phyloP scores from a whole-genome alignment of 2,113 vertebrate species.

The Hemiscyllium ocellatum region DNA sequence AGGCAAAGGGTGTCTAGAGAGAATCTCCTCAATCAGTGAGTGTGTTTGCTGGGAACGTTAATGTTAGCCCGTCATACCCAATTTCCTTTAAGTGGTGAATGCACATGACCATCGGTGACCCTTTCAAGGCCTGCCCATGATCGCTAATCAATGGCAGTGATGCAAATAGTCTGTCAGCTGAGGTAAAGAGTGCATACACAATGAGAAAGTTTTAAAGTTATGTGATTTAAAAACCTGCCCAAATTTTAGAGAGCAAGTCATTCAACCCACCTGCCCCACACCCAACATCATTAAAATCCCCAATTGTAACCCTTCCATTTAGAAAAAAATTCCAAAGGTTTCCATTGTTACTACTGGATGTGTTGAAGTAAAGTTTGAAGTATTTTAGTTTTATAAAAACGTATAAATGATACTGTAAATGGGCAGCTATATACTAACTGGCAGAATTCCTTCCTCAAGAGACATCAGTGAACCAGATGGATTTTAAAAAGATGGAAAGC shows the following conservation, averaged over 20 bases:
- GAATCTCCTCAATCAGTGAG: neutral
- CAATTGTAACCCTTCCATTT: neutral
- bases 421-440: neutral
- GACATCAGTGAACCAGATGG: too few species aligned
- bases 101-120: constrained; percentile 66
- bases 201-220: constrained; percentile 49
- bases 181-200: neutral
- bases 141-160: constrained; percentile 51
- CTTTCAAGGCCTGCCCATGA: constrained; percentile 57
- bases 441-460: too few species aligned
- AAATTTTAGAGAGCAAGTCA: neutral
- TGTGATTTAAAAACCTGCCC: constrained; percentile 47
- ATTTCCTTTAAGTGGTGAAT: constrained; percentile 59
- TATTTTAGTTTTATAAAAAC: neutral
- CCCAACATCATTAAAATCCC: neutral
- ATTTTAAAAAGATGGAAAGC: too few species aligned
- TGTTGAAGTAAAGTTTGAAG: neutral
- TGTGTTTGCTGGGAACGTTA: constrained; percentile 38
- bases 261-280: constrained; percentile 30
- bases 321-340: neutral
- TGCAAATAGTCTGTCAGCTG: constrained; percentile 48
- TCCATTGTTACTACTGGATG: neutral
- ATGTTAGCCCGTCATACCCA: constrained; percentile 53
- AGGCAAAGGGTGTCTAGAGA: neutral
- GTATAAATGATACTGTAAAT: neutral